Base-by-base conservation (phyloP, 2,113 vertebrate genomes). In the Cardinalis cardinalis region DNA sequence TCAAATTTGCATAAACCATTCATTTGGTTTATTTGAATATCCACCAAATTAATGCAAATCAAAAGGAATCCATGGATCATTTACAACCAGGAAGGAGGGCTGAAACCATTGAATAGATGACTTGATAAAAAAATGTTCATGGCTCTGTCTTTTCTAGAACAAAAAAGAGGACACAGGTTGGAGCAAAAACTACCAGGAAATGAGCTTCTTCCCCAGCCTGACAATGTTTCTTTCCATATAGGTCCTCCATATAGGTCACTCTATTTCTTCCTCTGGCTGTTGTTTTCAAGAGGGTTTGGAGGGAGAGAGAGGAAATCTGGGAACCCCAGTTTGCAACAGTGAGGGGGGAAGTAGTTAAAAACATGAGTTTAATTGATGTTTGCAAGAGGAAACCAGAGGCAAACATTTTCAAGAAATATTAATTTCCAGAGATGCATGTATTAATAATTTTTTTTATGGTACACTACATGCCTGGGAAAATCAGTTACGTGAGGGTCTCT, bases 1-100 rank as follows among this genome's bases (percentile, higher is more conserved):
- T 81, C 73, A 40, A 75, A 93, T 95, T 95, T 95, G 70, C 94
- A 95, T 96, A 96, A 95, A 56, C 61, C 88, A 88, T 93, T 94
- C 90, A 90, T 87, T 84, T 9, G 6, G 19, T 63, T 61, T 55
- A 58, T 90, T 91, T 95, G 66, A 95, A 88, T 87, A 94, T 78
- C 88, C 51, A 87, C 70, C 58, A 84, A 89, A 93, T 94, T 92
- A 93, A 90, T 92, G 90, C 90, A 89, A 94, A 81, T 74, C 68
- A 71, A 94, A 93, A 94, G 66, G 84, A 70, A 69, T 31, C 48
- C 81, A 90, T 82, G 92, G 77, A 69, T 92, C 87, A 93, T 89
- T 93, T 90, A 51, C 28, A 49, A 95, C 77, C 63, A 90, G 73
- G 80, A 92, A 93, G 64, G 43, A 93, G 20, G 34, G 43, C 43